Evolutionary conservation across 2,888 invertebrate genomes (phyloP).

Genomic region (Maniola hyperantus): DNA sequence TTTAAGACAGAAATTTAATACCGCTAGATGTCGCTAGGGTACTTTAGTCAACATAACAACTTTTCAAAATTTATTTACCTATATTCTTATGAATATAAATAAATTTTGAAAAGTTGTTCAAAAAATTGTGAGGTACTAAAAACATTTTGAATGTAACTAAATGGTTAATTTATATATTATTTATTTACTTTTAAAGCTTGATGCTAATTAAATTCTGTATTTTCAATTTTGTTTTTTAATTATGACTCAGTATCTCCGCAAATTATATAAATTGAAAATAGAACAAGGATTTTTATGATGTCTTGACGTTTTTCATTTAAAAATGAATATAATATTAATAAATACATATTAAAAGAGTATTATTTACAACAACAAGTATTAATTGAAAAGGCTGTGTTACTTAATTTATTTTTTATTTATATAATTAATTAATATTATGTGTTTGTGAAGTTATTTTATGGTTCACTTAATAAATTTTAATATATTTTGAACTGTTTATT

Average conservation of each 20-base stretch:
- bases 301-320: conserved; percentile 9
- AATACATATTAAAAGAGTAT: conserved; percentile 9
- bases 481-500: conserved; percentile 4
- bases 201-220: conserved; percentile 17
- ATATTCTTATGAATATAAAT: no score
- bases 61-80: no score
- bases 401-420: conserved; percentile 18
- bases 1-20: no score
- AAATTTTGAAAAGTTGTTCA: no score
- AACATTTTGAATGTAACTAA: background rate
- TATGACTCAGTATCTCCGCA: conserved; percentile 11
- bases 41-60: no score
- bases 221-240: conserved; percentile 14
- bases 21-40: no score
- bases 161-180: background rate
- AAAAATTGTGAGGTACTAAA: background rate
- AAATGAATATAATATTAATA: background rate
- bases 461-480: conserved; percentile 14
- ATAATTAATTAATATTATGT: conserved; percentile 3
- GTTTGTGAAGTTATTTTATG: conserved; percentile 15
- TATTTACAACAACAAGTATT: conserved; percentile 30
- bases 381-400: conserved; percentile 28
- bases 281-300: background rate
- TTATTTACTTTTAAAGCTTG: background rate
- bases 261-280: background rate